These are phyloP conservation scores for Dermolepida albohirtum DNA, from an alignment of 2,888 invertebrate species.

Conservation along the genomic window DNA sequence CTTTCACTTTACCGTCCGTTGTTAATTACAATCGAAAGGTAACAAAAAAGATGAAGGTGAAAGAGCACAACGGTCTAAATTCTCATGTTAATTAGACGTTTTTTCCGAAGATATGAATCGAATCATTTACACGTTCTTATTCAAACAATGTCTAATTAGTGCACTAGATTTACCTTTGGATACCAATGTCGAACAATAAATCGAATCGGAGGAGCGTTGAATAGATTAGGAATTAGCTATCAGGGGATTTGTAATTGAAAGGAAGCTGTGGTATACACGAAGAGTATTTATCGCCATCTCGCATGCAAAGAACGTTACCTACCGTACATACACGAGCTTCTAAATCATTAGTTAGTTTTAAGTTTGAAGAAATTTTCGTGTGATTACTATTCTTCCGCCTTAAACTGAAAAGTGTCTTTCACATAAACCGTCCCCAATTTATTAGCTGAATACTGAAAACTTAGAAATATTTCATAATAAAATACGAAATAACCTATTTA, in stretches of 20 bases:
- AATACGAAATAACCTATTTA: too few species aligned
- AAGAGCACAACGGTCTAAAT: not conserved
- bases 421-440: too few species aligned
- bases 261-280: slow-evolving; percentile 1
- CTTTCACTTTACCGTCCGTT: not conserved
- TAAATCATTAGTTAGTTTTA: too few species aligned
- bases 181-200: slow-evolving; percentile 16
- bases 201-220: slow-evolving; percentile 5
- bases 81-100: slow-evolving; percentile 2
- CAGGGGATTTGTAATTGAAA: not conserved
- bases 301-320: too few species aligned
- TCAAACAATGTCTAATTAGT: slow-evolving; percentile 29
- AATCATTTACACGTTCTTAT: slow-evolving; percentile 9
- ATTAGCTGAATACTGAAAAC: too few species aligned
- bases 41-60: not conserved
- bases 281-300: slow-evolving; percentile 7
- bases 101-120: slow-evolving; percentile 2
- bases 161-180: slow-evolving; percentile 4
- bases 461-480: too few species aligned
- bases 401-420: too few species aligned
- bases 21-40: slow-evolving; percentile 7
- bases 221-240: slow-evolving; percentile 17
- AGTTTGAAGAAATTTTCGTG: too few species aligned
- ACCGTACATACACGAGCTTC: too few species aligned
- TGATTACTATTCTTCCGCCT: too few species aligned